Evolutionary conservation across 35 echinoderm and acorn worm genomes (phyloP), one percentile per base, ranked within the genome.

Genomic region (Heliocidaris tuberculata): DNA sequence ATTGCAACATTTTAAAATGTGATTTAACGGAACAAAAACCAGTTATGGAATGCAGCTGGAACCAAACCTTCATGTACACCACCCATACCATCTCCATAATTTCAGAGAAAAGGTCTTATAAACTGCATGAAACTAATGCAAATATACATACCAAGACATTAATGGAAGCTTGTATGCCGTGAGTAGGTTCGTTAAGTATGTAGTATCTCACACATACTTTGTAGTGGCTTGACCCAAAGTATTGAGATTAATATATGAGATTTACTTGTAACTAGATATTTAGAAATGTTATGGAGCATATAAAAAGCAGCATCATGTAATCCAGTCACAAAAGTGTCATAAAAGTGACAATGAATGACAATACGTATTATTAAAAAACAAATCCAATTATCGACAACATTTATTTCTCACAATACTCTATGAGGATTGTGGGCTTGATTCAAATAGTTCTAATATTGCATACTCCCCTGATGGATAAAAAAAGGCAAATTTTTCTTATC

Each of bases 141-240:
- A 59, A 59, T 59, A 59, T 15, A 59, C 54, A 60, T 15, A 21
- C 15, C 65, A 27, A n/a, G 65, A 78, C 2, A 78, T 27, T 24
- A 78, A 78, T 78, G 65, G 65, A 78, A 78, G 65, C 65, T 78
- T 78, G 65, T 8, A 78, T 78, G 65, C 65, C 65, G 65, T 78
- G 65, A 21, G 4, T 78, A 78, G 65, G 65, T 78, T 19, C 21
- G 7, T 78, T 56, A 15, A 56, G 2, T 13, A 56, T 56, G 52
- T 13, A 10, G 52, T 56, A 56, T 56, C 7, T 10, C 15, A 56
- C 52, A 56, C 10, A 56, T 56, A 56, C 15, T 56, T 13, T 15
- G 15, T 56, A 56, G 2, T 15, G 2, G 52, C 15, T 56, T 56
- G 10, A 56, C 52, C 52, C 10, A 13, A 56, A 42, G 52, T 56